Conservation (phyloP, 2,113 vertebrate genomes). For the Conger conger region DNA sequence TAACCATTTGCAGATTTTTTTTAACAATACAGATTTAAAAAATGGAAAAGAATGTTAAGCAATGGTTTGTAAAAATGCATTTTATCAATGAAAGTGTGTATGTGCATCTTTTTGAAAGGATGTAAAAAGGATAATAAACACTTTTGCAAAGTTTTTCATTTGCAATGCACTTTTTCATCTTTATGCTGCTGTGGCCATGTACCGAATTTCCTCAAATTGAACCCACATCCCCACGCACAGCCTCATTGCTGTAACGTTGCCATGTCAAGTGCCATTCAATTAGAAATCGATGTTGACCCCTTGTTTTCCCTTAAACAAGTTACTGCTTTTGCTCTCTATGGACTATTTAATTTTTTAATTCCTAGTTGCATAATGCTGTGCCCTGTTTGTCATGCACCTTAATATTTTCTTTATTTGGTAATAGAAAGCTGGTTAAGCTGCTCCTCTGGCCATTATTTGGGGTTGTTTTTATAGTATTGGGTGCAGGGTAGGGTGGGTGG, state of each 20-base stretch:
- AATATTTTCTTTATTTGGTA: not conserved
- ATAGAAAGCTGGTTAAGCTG: not conserved
- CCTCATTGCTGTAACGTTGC: not conserved
- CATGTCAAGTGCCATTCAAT: too few relatives aligned
- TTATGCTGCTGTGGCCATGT: not conserved
- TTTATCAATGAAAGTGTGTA: conserved; percentile 1
- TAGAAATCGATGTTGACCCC: too few relatives aligned
- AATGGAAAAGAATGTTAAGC: not conserved
- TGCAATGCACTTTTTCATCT: not conserved
- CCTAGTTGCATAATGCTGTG: too few relatives aligned
- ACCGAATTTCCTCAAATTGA: not conserved
- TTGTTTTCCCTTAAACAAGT: too few relatives aligned
- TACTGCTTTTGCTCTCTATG: too few relatives aligned
- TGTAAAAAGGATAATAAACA: conserved; percentile 1
- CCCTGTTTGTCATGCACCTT: not conserved
- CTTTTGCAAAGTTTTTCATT: not conserved
- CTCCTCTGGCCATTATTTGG: too few relatives aligned
- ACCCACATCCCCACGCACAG: not conserved
- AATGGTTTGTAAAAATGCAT: conserved; percentile 12
- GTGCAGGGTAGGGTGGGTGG: too few relatives aligned
- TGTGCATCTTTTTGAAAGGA: conserved; percentile 4
- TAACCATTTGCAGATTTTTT: not conserved
- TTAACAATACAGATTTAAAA: not conserved
- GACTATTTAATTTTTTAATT: too few relatives aligned
- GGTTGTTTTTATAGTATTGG: too few relatives aligned